phyloP scores from a whole-genome alignment of 2,797 vertebrate species.

The Phoxinus dragarum region DNA sequence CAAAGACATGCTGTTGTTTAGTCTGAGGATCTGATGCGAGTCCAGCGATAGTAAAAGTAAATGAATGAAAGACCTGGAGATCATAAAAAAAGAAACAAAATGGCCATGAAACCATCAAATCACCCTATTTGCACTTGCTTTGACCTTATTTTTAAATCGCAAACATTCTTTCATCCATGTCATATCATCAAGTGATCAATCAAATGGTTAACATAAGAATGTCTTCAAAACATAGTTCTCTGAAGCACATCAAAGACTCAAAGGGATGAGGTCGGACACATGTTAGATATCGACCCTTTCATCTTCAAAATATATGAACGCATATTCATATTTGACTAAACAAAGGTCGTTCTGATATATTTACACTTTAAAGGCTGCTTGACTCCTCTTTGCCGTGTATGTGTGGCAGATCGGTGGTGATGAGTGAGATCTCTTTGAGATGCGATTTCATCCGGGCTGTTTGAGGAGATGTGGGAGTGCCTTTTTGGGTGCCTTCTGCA shows the following conservation, averaged over 20 bases:
- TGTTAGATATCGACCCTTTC: slow-evolving; percentile 66
- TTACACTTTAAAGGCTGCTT: slow-evolving; percentile 67
- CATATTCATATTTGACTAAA: slow-evolving; percentile 66
- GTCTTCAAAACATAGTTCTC: slow-evolving; percentile 55
- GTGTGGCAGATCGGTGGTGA: neutral
- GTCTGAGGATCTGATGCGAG: neutral
- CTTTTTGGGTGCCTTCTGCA: neutral
- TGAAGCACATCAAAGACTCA: slow-evolving; percentile 42
- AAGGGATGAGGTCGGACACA: slow-evolving; percentile 12
- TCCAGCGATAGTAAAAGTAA: neutral
- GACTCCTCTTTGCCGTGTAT: slow-evolving; percentile 58
- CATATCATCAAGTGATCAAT: slow-evolving; percentile 29
- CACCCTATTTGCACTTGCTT: neutral
- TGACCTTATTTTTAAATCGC: slow-evolving; percentile 22
- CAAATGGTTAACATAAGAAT: slow-evolving; percentile 66
- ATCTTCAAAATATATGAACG: slow-evolving; percentile 72
- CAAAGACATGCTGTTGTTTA: slow-evolving; percentile 4
- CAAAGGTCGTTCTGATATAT: slow-evolving; percentile 37
- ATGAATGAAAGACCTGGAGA: slow-evolving; percentile 9
- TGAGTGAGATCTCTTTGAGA: slow-evolving; percentile 22
- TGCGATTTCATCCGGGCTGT: neutral
- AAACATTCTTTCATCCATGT: slow-evolving; percentile 33
- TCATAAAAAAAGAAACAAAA: slow-evolving; percentile 11
- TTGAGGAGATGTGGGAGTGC: neutral
- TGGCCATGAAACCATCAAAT: neutral